A percentile compares a stretch with the other conserved stretches of the same genome.
Conservation (phyloP, 2,888 invertebrate genomes). For the Mythimna impura region DNA sequence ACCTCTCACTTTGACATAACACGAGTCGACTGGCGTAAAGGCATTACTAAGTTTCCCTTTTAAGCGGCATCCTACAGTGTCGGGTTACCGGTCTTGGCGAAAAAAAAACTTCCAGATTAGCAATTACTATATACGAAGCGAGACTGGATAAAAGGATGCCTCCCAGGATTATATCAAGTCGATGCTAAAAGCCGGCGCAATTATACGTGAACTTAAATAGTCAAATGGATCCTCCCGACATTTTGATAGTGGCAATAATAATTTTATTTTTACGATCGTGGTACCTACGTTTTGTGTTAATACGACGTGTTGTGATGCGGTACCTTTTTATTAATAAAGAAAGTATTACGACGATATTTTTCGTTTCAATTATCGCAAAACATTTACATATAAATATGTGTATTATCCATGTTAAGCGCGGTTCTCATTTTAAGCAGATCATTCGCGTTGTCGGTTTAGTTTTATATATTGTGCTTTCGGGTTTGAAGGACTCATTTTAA, state of each 20-base stretch:
- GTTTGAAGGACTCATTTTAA: slow-evolving; percentile 3
- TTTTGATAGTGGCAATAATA: slow-evolving; percentile 69
- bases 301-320: slow-evolving; percentile 57
- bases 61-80: slow-evolving; percentile 82
- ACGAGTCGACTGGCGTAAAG: slow-evolving; percentile 84
- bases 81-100: slow-evolving; percentile 75
- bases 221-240: slow-evolving; percentile 69
- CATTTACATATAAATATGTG: slow-evolving; percentile 51
- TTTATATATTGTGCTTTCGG: slow-evolving; percentile 25
- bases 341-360: slow-evolving; percentile 51
- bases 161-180: slow-evolving; percentile 74
- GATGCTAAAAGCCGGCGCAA: slow-evolving; percentile 70
- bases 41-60: slow-evolving; percentile 86
- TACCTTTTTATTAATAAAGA: slow-evolving; percentile 51
- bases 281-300: slow-evolving; percentile 61
- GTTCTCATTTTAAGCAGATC: slow-evolving; percentile 11
- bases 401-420: slow-evolving; percentile 18
- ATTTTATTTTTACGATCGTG: slow-evolving; percentile 71
- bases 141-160: slow-evolving; percentile 77
- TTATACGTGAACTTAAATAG: slow-evolving; percentile 74
- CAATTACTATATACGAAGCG: slow-evolving; percentile 78
- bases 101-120: slow-evolving; percentile 76
- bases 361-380: slow-evolving; percentile 54
- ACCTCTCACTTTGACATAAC: slow-evolving; percentile 78
- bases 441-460: slow-evolving; percentile 22